Percentiles rank a stretch among this genome's conserved stretches.
phyloP scores from a whole-genome alignment of 2,797 vertebrate genomes.

The Acestrorhynchus altus region DNA sequence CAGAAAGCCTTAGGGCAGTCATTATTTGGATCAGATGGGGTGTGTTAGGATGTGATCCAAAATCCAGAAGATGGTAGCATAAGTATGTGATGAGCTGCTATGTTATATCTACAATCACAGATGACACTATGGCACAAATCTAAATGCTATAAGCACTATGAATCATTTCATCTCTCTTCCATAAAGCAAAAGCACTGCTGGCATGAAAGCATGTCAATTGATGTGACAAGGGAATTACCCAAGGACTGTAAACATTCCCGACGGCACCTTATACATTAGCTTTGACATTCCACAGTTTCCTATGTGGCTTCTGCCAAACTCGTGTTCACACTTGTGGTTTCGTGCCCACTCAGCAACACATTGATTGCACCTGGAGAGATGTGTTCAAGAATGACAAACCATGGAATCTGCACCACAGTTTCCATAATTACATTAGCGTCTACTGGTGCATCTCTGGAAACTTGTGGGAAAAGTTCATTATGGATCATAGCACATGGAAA shows the following conservation, averaged over 20 bases:
- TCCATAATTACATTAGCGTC: too few species aligned
- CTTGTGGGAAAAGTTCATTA: too few species aligned
- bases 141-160: not conserved
- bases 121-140: not conserved
- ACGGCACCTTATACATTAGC: not conserved
- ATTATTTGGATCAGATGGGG: too few species aligned
- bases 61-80: too few species aligned
- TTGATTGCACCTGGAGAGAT: conserved; percentile 20
- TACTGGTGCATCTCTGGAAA: too few species aligned
- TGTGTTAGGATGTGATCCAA: too few species aligned
- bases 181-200: not conserved
- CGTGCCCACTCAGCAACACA: conserved; percentile 3
- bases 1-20: too few species aligned
- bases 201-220: not conserved
- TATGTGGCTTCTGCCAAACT: not conserved
- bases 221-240: not conserved
- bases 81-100: too few species aligned
- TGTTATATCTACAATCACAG: not conserved
- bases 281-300: not conserved
- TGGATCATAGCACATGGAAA: too few species aligned
- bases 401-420: not conserved
- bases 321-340: conserved; percentile 6
- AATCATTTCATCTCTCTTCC: not conserved
- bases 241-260: not conserved
- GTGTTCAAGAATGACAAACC: not conserved